These are phyloP conservation scores for Acanthococcus lagerstroemiae DNA, from an alignment of 2,888 invertebrate species.

Conservation along the genomic window DNA sequence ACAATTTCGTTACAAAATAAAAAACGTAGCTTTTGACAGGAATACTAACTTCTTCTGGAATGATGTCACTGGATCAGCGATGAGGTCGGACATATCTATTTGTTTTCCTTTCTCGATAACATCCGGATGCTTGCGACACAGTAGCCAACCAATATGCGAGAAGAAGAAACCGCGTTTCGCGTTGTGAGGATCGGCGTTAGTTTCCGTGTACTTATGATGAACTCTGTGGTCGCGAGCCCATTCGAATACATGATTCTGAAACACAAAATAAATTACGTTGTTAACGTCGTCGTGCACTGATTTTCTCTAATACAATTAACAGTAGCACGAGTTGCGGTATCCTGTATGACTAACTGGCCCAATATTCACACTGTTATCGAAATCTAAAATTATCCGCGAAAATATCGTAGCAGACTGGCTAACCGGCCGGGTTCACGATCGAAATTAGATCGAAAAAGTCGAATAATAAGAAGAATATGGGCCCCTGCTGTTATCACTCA, in stretches of 20 bases:
- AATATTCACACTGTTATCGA: too few species aligned
- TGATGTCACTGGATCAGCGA: slow-evolving; percentile 65
- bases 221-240: slow-evolving; percentile 53
- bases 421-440: too few species aligned
- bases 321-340: too few species aligned
- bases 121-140: slow-evolving; percentile 82
- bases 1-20: not conserved
- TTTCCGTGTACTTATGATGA: slow-evolving; percentile 88
- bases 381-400: too few species aligned
- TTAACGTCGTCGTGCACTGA: not conserved
- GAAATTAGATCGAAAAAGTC: too few species aligned
- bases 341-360: too few species aligned
- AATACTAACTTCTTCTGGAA: slow-evolving; percentile 76
- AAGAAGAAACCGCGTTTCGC: slow-evolving; percentile 90
- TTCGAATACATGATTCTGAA: slow-evolving; percentile 40
- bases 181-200: slow-evolving; percentile 88
- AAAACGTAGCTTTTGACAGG: not conserved
- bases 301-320: not conserved
- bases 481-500: too few species aligned
- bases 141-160: slow-evolving; percentile 89
- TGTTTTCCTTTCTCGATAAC: slow-evolving; percentile 76
- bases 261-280: slow-evolving; percentile 20
- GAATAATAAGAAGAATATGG: too few species aligned
- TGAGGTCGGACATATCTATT: slow-evolving; percentile 74
- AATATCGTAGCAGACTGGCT: too few species aligned